These are phyloP conservation scores for Coreoperca whiteheadi DNA, from an alignment of 2,113 vertebrate genomes.

Conservation along the genomic window DNA sequence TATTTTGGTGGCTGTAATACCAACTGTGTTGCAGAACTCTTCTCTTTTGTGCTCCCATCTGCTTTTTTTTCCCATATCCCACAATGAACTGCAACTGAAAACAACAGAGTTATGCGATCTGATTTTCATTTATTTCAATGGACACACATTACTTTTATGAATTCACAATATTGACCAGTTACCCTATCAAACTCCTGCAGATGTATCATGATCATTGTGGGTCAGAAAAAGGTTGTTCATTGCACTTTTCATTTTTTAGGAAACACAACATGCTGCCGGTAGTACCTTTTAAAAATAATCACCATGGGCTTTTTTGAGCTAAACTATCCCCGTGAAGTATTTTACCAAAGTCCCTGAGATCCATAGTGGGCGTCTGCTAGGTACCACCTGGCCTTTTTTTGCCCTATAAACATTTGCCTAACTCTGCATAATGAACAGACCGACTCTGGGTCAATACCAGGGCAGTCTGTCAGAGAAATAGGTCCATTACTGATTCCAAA, in stretches of 20 bases:
- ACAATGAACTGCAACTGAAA: not conserved
- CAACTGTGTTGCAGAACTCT: not conserved
- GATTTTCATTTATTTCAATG: not conserved
- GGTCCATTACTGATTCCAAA: not conserved
- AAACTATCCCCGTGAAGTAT: conserved; percentile 2
- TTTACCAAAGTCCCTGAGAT: conserved; percentile 5
- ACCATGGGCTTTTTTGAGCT: not conserved
- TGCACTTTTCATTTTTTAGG: not conserved
- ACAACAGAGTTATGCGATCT: not conserved
- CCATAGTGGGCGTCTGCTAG: not conserved
- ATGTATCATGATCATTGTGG: not conserved
- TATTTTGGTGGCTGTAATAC: not conserved
- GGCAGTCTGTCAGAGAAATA: conserved; percentile 18
- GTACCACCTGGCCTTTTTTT: not conserved
- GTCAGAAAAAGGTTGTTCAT: not conserved
- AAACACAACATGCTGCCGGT: not conserved
- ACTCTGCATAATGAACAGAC: conserved; percentile 19
- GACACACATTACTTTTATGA: not conserved
- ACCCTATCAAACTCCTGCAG: not conserved
- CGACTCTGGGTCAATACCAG: conserved; percentile 2
- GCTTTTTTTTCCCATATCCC: not conserved
- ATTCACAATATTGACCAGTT: conserved; percentile 1
- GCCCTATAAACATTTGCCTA: not conserved
- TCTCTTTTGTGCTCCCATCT: not conserved
- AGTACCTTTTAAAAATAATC: conserved; percentile 16